Evolutionary conservation across 2,113 vertebrate species (phyloP).

Genomic region (Halcyon malimbica): DNA sequence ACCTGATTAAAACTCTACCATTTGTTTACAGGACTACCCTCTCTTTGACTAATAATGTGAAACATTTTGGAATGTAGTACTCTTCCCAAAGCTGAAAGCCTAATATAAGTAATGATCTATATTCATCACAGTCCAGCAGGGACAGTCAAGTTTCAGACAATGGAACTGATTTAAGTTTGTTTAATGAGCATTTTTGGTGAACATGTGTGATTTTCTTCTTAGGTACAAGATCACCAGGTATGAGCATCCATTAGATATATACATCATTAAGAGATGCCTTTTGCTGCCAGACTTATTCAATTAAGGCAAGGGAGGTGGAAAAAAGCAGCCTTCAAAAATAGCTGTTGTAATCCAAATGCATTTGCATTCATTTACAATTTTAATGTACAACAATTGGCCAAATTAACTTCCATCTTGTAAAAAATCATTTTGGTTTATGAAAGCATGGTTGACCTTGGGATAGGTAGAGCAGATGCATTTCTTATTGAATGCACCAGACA

Average conservation of each 20-base stretch:
- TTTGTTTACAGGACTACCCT: slow-evolving; percentile 32
- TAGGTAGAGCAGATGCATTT: background rate
- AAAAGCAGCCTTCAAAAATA: background rate
- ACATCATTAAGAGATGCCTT: background rate
- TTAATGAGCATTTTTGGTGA: slow-evolving; percentile 46
- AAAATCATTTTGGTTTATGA: background rate
- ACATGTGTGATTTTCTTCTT: slow-evolving; percentile 8
- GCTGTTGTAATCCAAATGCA: background rate
- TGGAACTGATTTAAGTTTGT: slow-evolving; percentile 9
- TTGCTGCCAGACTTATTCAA: background rate
- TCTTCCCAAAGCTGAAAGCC: slow-evolving; percentile 42
- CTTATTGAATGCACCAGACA: background rate
- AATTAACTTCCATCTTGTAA: slow-evolving; percentile 9
- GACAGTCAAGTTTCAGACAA: slow-evolving; percentile 36
- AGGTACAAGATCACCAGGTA: background rate
- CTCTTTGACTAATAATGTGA: background rate
- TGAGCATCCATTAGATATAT: background rate
- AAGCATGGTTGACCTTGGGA: background rate
- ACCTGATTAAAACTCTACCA: slow-evolving; percentile 51
- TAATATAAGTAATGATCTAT: slow-evolving; percentile 48
- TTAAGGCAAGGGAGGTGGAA: background rate
- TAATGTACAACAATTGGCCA: background rate
- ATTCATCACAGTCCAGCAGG: slow-evolving; percentile 50
- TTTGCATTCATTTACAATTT: slow-evolving; percentile 46
- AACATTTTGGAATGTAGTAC: slow-evolving; percentile 14